These are phyloP conservation scores for Nettapus auritus DNA, from an alignment of 2,113 vertebrate species.

Conservation along the genomic window DNA sequence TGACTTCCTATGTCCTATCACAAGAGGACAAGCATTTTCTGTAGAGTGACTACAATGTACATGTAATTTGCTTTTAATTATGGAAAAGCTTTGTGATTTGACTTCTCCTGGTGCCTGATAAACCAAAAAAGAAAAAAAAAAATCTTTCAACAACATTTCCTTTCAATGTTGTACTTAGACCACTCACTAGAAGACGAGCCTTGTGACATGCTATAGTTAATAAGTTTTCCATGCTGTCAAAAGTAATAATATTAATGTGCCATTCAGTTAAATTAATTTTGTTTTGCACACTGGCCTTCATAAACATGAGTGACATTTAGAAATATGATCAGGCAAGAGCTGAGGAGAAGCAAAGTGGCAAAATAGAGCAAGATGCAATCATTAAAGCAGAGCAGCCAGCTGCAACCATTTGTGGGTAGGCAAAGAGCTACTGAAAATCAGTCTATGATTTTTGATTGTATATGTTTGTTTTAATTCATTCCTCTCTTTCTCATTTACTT, in stretches of 20 bases:
- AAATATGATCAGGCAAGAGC: slow-evolving; percentile 73
- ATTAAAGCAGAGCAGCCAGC: slow-evolving; percentile 54
- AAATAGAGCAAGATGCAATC: slow-evolving; percentile 33
- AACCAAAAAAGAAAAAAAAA: slow-evolving; percentile 9
- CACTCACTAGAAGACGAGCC: slow-evolving; percentile 50
- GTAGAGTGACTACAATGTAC: not conserved
- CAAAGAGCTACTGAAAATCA: not conserved
- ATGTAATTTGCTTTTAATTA: slow-evolving; percentile 51
- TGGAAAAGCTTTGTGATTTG: slow-evolving; percentile 32
- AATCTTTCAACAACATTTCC: slow-evolving; percentile 48
- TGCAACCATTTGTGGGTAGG: not conserved
- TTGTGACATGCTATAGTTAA: slow-evolving; percentile 77
- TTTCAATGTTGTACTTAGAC: slow-evolving; percentile 32
- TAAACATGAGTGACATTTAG: slow-evolving; percentile 76
- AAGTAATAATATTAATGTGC: slow-evolving; percentile 80
- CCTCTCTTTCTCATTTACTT: not conserved
- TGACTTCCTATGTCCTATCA: not conserved
- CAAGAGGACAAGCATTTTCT: slow-evolving; percentile 34
- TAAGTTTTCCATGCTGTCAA: slow-evolving; percentile 83
- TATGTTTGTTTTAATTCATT: slow-evolving; percentile 1
- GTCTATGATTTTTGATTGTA: not conserved
- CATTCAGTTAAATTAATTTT: slow-evolving; percentile 83
- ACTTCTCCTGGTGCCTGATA: slow-evolving; percentile 44
- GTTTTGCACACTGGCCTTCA: slow-evolving; percentile 76
- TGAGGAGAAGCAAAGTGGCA: slow-evolving; percentile 63